These are phyloP conservation scores for Thecophora atra DNA, from an alignment of 2,888 invertebrate species.

Conservation along the genomic window DNA sequence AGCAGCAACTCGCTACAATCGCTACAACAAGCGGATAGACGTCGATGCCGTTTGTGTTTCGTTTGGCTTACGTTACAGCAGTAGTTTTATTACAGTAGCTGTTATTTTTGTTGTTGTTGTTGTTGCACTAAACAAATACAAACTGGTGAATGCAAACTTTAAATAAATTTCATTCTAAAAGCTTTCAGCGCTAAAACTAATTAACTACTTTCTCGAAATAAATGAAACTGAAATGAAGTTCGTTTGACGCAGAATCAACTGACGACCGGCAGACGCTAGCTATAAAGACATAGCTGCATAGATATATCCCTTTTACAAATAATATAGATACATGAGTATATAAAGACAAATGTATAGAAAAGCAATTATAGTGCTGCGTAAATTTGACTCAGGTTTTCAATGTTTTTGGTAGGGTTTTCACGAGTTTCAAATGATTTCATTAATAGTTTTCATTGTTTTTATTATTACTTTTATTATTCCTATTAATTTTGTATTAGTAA, in stretches of 20 bases:
- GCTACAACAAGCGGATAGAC: not conserved
- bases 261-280: too few relatives aligned
- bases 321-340: too few relatives aligned
- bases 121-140: conserved; percentile 11
- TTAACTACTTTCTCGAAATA: conserved; percentile 30
- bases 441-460: conserved; percentile 19
- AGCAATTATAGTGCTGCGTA: too few relatives aligned
- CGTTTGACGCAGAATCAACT: not conserved
- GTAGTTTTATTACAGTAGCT: not conserved
- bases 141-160: conserved; percentile 6
- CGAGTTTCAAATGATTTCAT: too few relatives aligned
- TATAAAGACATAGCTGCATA: too few relatives aligned
- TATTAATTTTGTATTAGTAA: conserved; percentile 19
- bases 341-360: too few relatives aligned
- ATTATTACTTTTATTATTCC: not conserved
- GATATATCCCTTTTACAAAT: too few relatives aligned
- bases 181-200: conserved; percentile 25
- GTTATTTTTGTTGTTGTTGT: not conserved
- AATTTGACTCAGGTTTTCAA: too few relatives aligned
- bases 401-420: too few relatives aligned
- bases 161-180: conserved; percentile 7
- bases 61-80: conserved; percentile 17
- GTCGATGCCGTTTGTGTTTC: too few relatives aligned
- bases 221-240: conserved; percentile 19
- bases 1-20: conserved; percentile 10